Conservation (phyloP, 2,113 vertebrate species). For the Colossoma macropomum region DNA sequence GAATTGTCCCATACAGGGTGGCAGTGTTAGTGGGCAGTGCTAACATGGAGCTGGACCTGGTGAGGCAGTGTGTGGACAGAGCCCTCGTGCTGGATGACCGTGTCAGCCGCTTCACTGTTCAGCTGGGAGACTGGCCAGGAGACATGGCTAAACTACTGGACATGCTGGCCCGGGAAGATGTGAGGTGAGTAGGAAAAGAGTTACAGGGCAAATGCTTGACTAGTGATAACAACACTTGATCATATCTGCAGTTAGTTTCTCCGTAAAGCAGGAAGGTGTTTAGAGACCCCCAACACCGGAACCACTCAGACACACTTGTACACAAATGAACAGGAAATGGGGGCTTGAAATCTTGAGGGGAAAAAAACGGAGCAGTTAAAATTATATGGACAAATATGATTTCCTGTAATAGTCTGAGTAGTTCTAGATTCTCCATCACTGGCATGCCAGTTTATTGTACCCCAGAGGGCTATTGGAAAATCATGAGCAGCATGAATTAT, state of each 20-base stretch:
- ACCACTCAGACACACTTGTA: no score
- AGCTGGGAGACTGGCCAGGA: conserved; percentile 81
- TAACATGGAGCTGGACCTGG: conserved; percentile 84
- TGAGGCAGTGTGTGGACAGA: conserved; percentile 83
- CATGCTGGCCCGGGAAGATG: conserved; percentile 84
- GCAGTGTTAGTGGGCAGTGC: conserved; percentile 85
- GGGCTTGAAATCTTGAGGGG: neutral
- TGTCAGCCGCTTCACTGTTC: conserved; percentile 84
- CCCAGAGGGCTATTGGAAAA: neutral
- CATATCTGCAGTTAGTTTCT: no score
- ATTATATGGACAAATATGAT: neutral
- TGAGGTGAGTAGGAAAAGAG: conserved; percentile 75
- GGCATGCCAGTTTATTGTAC: neutral
- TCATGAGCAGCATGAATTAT: neutral
- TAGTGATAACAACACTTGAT: neutral
- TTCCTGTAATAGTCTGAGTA: neutral
- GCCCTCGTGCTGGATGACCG: conserved; percentile 84
- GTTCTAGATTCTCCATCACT: neutral
- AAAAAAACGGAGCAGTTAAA: neutral
- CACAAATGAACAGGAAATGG: no score
- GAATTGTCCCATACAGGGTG: conserved; percentile 75
- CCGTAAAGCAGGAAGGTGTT: no score
- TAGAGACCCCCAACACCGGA: no score
- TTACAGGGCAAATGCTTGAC: neutral
- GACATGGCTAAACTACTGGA: conserved; percentile 88